A percentile compares a stretch with the other conserved stretches of the same genome.
Conservation (phyloP, 2,113 vertebrate genomes). For the Platichthys flesus region DNA sequence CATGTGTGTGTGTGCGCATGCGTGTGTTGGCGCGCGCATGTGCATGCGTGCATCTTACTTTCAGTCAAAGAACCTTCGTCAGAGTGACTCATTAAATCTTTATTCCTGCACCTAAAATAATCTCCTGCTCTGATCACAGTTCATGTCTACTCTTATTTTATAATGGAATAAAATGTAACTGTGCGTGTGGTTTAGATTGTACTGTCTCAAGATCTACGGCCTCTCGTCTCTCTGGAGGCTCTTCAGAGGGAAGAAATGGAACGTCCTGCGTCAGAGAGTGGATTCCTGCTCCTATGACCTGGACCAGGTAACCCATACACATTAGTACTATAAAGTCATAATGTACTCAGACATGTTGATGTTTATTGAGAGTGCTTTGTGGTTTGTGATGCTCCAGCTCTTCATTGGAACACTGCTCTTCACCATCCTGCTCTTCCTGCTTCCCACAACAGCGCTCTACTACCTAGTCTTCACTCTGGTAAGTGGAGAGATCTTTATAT, state of each 20-base stretch:
- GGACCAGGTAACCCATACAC: constrained; percentile 88
- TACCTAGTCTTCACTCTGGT: constrained; percentile 98
- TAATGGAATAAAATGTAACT: neutral
- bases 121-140: neutral
- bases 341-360: neutral
- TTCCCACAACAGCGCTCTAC: constrained; percentile 95
- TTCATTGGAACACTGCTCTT: constrained; percentile 97
- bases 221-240: constrained; percentile 97
- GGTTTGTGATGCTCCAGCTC: constrained; percentile 79
- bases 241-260: constrained; percentile 99
- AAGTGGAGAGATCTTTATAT: constrained; percentile 22
- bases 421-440: constrained; percentile 93
- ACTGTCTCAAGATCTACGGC: constrained; percentile 94
- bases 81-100: constrained; percentile 28
- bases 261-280: constrained; percentile 93
- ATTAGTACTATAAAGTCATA: neutral
- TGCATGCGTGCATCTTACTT: constrained; percentile 2
- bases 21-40: neutral
- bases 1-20: neutral
- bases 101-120: constrained; percentile 27
- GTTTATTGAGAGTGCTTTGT: neutral
- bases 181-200: constrained; percentile 82
- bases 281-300: constrained; percentile 98
- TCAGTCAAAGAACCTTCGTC: neutral
- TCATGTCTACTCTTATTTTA: neutral